Evolutionary conservation across 1,140 invertebrate species (phyloP).

Genomic region (Lordiphosa mommai): DNA sequence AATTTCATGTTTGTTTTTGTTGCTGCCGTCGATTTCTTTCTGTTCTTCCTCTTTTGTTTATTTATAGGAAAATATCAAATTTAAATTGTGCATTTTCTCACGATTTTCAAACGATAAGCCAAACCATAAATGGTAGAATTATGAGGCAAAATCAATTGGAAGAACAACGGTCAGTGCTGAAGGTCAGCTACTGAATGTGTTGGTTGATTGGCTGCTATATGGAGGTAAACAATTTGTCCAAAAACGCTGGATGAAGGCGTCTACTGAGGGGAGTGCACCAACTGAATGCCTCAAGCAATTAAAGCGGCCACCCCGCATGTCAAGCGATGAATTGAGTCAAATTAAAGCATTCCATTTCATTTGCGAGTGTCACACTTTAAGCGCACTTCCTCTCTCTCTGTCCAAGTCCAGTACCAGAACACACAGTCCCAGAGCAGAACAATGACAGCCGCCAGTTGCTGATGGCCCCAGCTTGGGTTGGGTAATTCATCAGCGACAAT

Average conservation of each 20-base stretch:
- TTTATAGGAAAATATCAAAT: constrained; percentile 64
- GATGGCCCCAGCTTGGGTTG: constrained; percentile 23
- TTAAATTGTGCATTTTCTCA: constrained; percentile 67
- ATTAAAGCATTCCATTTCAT: constrained; percentile 75
- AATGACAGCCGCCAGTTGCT: constrained; percentile 7
- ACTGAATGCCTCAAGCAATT: constrained; percentile 56
- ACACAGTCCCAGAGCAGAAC: neutral
- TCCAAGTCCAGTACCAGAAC: neutral
- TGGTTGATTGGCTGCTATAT: too few relatives aligned
- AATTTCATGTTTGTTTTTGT: constrained; percentile 45
- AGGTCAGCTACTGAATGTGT: constrained; percentile 17
- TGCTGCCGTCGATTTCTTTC: neutral
- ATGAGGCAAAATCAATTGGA: constrained; percentile 18
- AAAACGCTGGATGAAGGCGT: neutral
- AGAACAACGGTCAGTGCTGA: constrained; percentile 21
- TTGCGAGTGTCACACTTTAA: constrained; percentile 69
- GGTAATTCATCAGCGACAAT: constrained; percentile 64
- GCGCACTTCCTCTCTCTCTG: constrained; percentile 57
- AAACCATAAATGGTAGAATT: constrained; percentile 2
- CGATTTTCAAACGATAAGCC: constrained; percentile 51
- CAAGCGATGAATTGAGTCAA: constrained; percentile 72
- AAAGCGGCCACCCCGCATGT: constrained; percentile 71
- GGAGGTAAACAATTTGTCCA: neutral
- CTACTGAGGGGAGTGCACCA: constrained; percentile 10
- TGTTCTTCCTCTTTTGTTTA: constrained; percentile 26